Evolutionary conservation across 2,797 vertebrate genomes (phyloP), one percentile per base, ranked within the genome.

Genomic region (Agapornis canus): DNA sequence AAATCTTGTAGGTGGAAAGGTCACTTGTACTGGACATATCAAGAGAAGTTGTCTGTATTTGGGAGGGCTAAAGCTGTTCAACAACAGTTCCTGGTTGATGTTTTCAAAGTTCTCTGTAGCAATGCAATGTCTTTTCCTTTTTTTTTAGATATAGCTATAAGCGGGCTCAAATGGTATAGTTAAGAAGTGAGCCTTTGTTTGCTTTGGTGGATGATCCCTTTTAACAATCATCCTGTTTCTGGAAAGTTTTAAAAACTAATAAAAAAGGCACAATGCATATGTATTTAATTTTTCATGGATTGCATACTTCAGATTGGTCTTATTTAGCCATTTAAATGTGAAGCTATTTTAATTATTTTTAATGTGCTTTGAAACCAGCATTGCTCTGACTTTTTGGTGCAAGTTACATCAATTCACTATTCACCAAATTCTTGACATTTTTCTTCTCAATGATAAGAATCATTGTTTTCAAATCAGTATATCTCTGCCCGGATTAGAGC

Each of bases 401-500:
- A 56, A 48, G 22, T 70, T 77, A 49, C 26, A 61, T 77, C 26
- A 66, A 20, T 56, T 42, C 32, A 82, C 3, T 73, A 11, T 59
- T 85, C 61, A 39, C 32, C 57, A 35, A 65, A 84, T 66, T 71
- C 23, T 76, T 90, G 11, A 0, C 14, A 10, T 56, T 77, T 59
- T 91, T 82, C 49, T 80, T 86, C 35, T 31, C 27, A 60, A 31
- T 0, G 2, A 70, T 79, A 80, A 73, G 29, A 48, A 51, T 45
- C 25, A 25, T 73, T 4, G 7, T 80, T 89, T 82, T 73, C 40
- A 80, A 75, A 92, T 73, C 40, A 89, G 57, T 42, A 65, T 13
- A 12, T 77, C 90, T 80, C 64, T 87, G 78, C 73, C 22, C 21
- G 78, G 71, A 70, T 51, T 91, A 79, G 31, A 91, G 66, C 16